Evolutionary conservation across 1,140 invertebrate species (phyloP).

Genomic region (Sinonovacula constricta): DNA sequence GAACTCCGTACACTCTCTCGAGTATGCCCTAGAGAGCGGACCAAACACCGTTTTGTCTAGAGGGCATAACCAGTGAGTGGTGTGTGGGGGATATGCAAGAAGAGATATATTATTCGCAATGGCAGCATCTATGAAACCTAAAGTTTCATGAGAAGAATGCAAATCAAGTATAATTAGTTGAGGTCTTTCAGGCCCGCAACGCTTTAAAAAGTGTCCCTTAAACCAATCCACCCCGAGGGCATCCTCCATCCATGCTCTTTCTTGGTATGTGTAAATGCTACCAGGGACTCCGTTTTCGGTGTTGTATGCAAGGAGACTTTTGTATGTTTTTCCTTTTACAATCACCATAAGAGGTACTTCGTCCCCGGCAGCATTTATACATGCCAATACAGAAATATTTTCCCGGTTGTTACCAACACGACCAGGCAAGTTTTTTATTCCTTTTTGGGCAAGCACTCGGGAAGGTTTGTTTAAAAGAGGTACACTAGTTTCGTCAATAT

Average conservation of each 20-base stretch:
- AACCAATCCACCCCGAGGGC: conserved; percentile 49
- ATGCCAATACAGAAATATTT: conserved; percentile 42
- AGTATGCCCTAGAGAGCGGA: not conserved
- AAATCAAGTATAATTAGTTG: conserved; percentile 50
- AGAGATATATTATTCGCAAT: conserved; percentile 27
- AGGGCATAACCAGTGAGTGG: conserved; percentile 35
- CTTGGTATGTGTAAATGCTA: conserved; percentile 54
- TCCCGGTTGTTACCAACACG: conserved; percentile 36
- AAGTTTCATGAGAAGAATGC: conserved; percentile 48
- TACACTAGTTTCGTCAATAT: conserved; percentile 46
- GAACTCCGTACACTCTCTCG: conserved; percentile 18
- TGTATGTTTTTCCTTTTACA: conserved; percentile 52
- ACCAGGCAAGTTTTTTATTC: conserved; percentile 18
- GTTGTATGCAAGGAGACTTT: conserved; percentile 31
- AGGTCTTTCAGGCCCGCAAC: conserved; percentile 50
- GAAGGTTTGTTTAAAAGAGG: conserved; percentile 19
- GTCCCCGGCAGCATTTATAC: conserved; percentile 43
- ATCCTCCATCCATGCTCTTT: conserved; percentile 45
- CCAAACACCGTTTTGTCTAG: conserved; percentile 44
- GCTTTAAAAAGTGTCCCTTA: conserved; percentile 36
- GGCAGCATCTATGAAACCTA: conserved; percentile 46
- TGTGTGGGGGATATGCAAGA: conserved; percentile 30
- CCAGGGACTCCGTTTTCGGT: conserved; percentile 30
- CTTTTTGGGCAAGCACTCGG: conserved; percentile 5
- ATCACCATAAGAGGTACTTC: conserved; percentile 52